phyloP scores from a whole-genome alignment of 2,797 vertebrate species.

The Salarias fasciatus region DNA sequence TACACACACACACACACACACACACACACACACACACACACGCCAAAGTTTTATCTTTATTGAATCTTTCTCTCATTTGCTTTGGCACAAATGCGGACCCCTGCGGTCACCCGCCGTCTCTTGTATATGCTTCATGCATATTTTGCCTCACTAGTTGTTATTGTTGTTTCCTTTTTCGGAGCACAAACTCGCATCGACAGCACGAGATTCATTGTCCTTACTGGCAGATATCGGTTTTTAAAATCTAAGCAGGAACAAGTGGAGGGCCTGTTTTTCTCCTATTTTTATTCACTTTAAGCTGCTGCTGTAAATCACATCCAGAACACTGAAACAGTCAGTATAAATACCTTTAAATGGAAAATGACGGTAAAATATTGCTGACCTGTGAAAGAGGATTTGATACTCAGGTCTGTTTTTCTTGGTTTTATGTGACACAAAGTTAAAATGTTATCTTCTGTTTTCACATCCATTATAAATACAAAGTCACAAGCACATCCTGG shows the following conservation, averaged over 20 bases:
- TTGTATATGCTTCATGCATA: background rate
- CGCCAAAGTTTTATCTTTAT: conserved; percentile 21
- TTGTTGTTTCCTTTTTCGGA: background rate
- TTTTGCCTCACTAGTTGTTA: background rate
- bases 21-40: conserved; percentile 15
- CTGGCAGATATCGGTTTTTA: conserved; percentile 22
- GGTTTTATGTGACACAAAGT: too few relatives aligned
- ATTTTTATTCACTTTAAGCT: too few relatives aligned
- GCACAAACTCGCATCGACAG: background rate
- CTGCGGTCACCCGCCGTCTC: background rate
- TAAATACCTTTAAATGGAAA: too few relatives aligned
- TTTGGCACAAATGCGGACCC: conserved; percentile 16
- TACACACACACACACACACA: conserved; percentile 13
- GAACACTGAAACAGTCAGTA: too few relatives aligned
- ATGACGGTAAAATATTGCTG: too few relatives aligned
- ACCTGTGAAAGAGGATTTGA: too few relatives aligned
- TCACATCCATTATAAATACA: too few relatives aligned
- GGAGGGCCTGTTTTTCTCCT: background rate
- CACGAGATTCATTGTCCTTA: background rate
- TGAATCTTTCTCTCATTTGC: conserved; percentile 31
- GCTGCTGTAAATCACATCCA: too few relatives aligned
- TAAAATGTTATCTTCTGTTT: too few relatives aligned
- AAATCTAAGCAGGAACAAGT: conserved; percentile 9
- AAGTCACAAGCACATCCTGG: too few relatives aligned
- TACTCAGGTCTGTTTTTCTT: too few relatives aligned